These are phyloP conservation scores for Leptonema lineaticorne DNA, from an alignment of 1,140 invertebrate species.

Conservation along the genomic window DNA sequence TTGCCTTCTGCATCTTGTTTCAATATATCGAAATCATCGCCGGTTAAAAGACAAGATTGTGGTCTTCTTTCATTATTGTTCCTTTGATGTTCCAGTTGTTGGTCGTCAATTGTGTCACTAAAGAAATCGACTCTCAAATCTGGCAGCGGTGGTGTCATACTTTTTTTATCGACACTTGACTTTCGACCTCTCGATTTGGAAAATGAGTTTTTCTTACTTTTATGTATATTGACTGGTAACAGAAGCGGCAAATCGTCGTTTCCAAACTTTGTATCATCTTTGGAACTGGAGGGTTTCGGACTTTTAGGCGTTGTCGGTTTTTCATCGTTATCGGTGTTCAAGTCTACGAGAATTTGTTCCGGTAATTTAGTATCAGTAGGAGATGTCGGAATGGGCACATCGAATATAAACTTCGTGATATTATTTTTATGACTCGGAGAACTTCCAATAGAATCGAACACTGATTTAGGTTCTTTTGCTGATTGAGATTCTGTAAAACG, in stretches of 20 bases:
- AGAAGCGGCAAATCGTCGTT: conserved; percentile 49
- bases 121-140: conserved; percentile 63
- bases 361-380: conserved; percentile 44
- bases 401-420: conserved; percentile 51
- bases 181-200: conserved; percentile 41
- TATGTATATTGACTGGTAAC: conserved; percentile 3
- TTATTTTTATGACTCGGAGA: conserved; percentile 44
- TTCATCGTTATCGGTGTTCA: conserved; percentile 43
- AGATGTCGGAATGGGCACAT: conserved; percentile 52
- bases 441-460: conserved; percentile 47
- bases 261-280: conserved; percentile 56
- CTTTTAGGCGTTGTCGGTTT: conserved; percentile 54
- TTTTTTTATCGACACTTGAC: conserved; percentile 44
- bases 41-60: conserved; percentile 30
- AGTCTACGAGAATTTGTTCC: conserved; percentile 31
- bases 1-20: conserved; percentile 44
- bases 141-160: conserved; percentile 58
- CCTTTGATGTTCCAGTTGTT: no score
- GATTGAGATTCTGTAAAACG: conserved; percentile 52
- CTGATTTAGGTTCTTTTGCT: conserved; percentile 46
- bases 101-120: conserved; percentile 50
- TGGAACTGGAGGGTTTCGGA: conserved; percentile 50
- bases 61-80: conserved; percentile 21
- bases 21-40: conserved; percentile 43
- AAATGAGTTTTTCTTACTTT: conserved; percentile 31